A percentile compares a stretch with the other conserved stretches of the same genome.
phyloP scores from a whole-genome alignment of 1,140 invertebrate genomes.

The Lepidurus packardi region DNA sequence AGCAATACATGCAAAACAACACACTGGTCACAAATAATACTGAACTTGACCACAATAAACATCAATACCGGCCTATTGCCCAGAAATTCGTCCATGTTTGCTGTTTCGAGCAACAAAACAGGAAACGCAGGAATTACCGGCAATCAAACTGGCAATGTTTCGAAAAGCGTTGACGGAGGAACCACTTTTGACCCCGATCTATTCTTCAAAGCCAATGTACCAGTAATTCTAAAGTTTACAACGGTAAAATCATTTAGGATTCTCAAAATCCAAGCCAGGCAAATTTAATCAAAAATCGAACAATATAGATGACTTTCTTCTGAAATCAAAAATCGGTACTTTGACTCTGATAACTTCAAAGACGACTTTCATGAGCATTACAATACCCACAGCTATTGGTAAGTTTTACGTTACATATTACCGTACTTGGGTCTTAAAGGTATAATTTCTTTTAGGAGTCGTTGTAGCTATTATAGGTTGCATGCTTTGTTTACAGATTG shows the following conservation, averaged over 20 bases:
- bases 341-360: not conserved
- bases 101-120: not conserved
- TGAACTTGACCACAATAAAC: too few relatives aligned
- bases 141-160: too few relatives aligned
- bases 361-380: not conserved
- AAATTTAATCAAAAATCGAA: not conserved
- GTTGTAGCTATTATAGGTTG: not conserved
- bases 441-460: not conserved
- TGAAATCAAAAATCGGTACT: not conserved
- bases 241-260: not conserved
- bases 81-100: too few relatives aligned
- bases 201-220: not conserved
- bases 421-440: too few relatives aligned
- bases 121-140: not conserved
- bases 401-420: not conserved
- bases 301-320: not conserved
- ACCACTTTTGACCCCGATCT: constrained; percentile 4
- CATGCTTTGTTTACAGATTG: too few relatives aligned
- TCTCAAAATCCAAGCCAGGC: not conserved
- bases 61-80: too few relatives aligned
- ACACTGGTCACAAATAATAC: too few relatives aligned
- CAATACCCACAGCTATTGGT: not conserved
- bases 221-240: not conserved
- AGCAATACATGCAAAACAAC: too few relatives aligned
- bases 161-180: not conserved